Evolutionary conservation across 2,113 vertebrate species (phyloP), one percentile per base, ranked within the genome.

Genomic region (Gopherus flavomarginatus): DNA sequence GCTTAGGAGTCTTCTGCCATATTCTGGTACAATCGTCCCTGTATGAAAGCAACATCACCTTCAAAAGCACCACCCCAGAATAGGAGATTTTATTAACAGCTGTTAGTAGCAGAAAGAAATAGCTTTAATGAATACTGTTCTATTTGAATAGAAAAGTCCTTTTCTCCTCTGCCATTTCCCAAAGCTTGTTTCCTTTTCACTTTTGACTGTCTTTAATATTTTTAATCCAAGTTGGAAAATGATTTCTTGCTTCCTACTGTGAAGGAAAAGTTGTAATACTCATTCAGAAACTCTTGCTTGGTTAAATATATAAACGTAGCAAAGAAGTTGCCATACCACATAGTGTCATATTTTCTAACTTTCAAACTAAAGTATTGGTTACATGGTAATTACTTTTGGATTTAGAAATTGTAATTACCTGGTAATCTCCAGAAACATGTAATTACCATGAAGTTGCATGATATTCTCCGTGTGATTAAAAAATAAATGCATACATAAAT

Each of bases 171-270:
- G 53, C 22, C n/a, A 11, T 83, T 89, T 38, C 69, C 72, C 65
- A 27, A 75, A 79, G 13, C 54, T 6, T 1, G 54, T 86, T 31
- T 93, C 6, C 0, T 35, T 8, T 56, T 56, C 72, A 78, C n/a
- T 84, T 26, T 31, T 59, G 44, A 54, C 53, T n/a, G 6, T 69
- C 72, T 14, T 44, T 81, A 69, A 0, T 21, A 29, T n/a, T 94
- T 88, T 82, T 84, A 80, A 4, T 12, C 79, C 86, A 79, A 95
- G 17, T 29, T 93, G 49, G 54, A 75, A 95, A 59, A 54, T 13
- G 0, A 24, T 3, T 62, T 29, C 4, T 88, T 90, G 22, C 57
- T 11, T 35, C 7, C 19, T 75, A n/a, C 78, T 83, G 47, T 31
- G 59, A n/a, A 1, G 44, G 6, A 2, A 9, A 89, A 62, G 21